A percentile compares a stretch with the other conserved stretches of the same genome.
Evolutionary conservation across 2,797 vertebrate genomes (phyloP).

Genomic region (Mus minutoides): DNA sequence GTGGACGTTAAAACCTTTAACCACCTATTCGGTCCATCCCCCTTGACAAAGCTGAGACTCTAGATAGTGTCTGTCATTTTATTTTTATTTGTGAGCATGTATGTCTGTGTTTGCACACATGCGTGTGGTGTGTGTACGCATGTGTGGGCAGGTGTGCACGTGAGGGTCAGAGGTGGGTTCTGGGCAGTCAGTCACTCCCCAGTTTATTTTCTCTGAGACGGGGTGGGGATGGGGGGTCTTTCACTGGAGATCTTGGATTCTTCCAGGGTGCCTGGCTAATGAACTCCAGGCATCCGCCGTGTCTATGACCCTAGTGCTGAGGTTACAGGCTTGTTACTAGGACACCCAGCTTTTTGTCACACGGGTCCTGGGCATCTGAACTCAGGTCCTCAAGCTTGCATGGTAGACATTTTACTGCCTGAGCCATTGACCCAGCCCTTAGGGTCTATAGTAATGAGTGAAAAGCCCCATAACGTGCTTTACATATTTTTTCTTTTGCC

Average conservation of each 20-base stretch:
- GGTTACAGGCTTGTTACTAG: no score
- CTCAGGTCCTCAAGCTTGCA: background rate
- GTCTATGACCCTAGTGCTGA: background rate
- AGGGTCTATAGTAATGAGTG: background rate
- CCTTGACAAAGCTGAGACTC: background rate
- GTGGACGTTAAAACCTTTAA: background rate
- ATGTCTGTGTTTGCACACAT: background rate
- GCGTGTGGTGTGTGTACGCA: background rate
- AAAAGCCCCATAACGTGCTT: background rate
- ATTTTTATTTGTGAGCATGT: background rate
- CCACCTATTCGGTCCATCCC: background rate
- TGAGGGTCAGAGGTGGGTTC: background rate
- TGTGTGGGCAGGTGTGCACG: background rate
- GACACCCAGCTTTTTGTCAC: background rate
- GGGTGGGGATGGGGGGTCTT: no score
- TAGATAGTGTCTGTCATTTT: background rate
- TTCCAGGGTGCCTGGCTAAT: background rate
- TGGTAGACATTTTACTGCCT: background rate
- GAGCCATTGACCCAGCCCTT: background rate
- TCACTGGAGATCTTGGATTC: background rate
- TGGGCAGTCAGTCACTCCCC: background rate
- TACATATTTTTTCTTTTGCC: background rate
- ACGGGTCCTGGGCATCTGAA: background rate
- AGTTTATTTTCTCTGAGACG: background rate
- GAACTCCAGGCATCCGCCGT: background rate